Base-by-base conservation (phyloP, 2,797 vertebrate genomes). In the Valencia hispanica region DNA sequence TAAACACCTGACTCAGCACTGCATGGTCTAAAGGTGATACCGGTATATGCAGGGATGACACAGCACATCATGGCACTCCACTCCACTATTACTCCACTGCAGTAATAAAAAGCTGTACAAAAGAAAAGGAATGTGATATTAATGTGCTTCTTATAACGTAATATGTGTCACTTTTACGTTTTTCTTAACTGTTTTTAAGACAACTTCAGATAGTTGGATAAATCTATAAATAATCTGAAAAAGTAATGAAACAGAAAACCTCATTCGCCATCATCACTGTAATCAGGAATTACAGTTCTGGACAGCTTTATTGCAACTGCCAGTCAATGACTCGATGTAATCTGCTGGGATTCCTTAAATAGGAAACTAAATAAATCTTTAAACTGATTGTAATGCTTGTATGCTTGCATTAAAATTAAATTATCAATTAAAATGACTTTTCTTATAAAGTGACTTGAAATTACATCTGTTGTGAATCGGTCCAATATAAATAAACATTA, bases 1-100 rank as follows among this genome's bases (percentile, higher is more conserved):
- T 74, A 84, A 88, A 87, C 70, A 30, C 59, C 74, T 72, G 70
- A 82, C 72, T 90, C 86, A 82, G 87, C 86, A 79, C 81, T 76
- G 68, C 6, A 1, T 66, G 55, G 43, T 71, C 47, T 73, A 78
- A 84, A 87, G 78, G 84, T 86, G 84, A 89, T 81, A 87, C 79
- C 10, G 50, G 50, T 84, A 71, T 84, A 73, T 69, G 45, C 68
- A 61, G 57, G 59, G 51, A 82, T 77, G 79, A 80, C 83, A 53
- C 59, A 72, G 73, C 74, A 77, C 82, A 80, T 87, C 79, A 84
- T 69, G 57, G 76, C 50, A 72, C 73, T 72, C 30, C 51, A 47
- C n/a, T n/a, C n/a, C n/a, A n/a, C n/a, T n/a, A n/a, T n/a, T n/a
- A n/a, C n/a, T n/a, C n/a, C n/a, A 75, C 69, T 43, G 66, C 55